A percentile compares a stretch with the other conserved stretches of the same genome.
phyloP scores from a whole-genome alignment of 2,797 vertebrate species.

The Myotis vivesi region DNA sequence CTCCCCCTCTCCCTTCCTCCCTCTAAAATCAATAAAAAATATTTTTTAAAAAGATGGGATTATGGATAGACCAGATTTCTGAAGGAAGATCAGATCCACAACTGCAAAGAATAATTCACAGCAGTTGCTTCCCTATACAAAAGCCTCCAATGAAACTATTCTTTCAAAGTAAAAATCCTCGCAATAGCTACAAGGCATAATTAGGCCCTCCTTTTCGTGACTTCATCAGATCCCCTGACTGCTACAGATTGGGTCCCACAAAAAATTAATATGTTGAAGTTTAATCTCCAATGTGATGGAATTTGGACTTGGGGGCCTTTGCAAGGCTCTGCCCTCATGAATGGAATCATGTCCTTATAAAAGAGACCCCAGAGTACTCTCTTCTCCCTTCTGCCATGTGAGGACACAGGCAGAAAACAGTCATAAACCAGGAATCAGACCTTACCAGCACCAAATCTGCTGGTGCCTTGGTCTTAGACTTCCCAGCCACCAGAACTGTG shows the following conservation, averaged over 20 bases:
- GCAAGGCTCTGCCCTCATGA: too few relatives aligned
- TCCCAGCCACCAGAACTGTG: background rate
- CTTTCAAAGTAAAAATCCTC: background rate
- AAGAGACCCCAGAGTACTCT: background rate
- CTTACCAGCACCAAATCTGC: too few relatives aligned
- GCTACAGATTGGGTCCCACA: background rate
- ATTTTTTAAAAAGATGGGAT: background rate
- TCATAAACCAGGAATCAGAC: too few relatives aligned
- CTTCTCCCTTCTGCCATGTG: background rate
- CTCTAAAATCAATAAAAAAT: too few relatives aligned
- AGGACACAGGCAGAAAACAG: background rate
- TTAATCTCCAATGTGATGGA: too few relatives aligned
- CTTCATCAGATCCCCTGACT: background rate
- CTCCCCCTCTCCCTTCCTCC: too few relatives aligned
- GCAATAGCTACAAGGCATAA: accelerated
- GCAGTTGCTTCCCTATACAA: background rate
- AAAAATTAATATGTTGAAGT: background rate
- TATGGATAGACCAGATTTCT: background rate
- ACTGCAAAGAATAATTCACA: background rate
- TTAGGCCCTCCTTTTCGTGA: background rate
- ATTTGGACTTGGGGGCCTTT: background rate
- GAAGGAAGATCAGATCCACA: background rate
- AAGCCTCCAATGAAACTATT: background rate
- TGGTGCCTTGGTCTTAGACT: background rate
- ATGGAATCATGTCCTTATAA: background rate